Base-by-base conservation (phyloP, 2,113 vertebrate genomes). In the Pedionomus torquatus region DNA sequence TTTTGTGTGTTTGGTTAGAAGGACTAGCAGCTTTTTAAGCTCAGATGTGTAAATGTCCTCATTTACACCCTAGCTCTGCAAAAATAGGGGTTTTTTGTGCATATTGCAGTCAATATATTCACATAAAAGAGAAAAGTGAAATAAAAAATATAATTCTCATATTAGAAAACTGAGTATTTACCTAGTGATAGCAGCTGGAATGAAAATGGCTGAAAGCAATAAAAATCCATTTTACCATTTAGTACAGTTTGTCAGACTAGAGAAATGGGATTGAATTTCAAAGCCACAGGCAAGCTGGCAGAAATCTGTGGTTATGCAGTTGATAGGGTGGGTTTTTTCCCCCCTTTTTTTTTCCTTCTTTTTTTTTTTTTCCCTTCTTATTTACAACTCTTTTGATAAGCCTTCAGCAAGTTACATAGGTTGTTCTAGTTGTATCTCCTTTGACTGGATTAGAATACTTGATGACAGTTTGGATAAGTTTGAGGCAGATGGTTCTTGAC, bases 401-500 rank as follows among this genome's bases (percentile, higher is more conserved):
- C 98, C 98, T 98, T 98, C 97, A 99, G 98, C 98, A 97, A 97
- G 97, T 98, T 98, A 96, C 98, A 98, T 97, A 98, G 98, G 98
- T 98, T 98, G 98, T 98, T 98, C 98, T 98, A 97, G 97, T 98
- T 98, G 97, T 98, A 98, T 98, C 98, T 98, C 97, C 97, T 99
- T 98, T 98, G 97, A 95, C 98, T 98, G 98, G 97, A 99, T 99
- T 98, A 98, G 97, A 99, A 99, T 99, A 98, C 98, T 98, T 98
- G 98, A 98, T 98, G 99, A 99, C 99, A 99, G 98, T 98, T 98
- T 96, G 98, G 98, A 99, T 98, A 98, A 98, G 98, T 98, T 97
- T 97, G 98, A 99, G 98, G 98, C 99, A 99, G 99, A 99, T 99
- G 98, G 98, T 98, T 99, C 98, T 98, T 98, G 99, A 99, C 98